Base-by-base conservation (phyloP, 1,140 invertebrate species). In the Drosophila nigromelanica region DNA sequence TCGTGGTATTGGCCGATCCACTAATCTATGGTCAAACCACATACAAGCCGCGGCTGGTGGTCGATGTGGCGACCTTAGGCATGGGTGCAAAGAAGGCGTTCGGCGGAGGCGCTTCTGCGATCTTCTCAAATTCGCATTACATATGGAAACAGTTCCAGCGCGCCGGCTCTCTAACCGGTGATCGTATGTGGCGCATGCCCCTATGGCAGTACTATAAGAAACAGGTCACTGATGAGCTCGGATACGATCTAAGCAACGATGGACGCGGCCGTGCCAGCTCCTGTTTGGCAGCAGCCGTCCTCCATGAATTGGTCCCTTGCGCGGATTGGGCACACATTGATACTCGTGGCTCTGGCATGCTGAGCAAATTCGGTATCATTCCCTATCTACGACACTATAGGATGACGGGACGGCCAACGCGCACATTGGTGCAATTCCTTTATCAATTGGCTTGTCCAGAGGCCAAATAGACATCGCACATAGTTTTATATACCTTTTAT, bases 171-270 rank as follows among this genome's bases (percentile, higher is more conserved):
- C 73, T 93, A 6, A 96, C 96, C 4, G 98, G 98, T 0, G 98
- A 98, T 91, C 93, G 98, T 47, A 93, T 98, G 4, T 98, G 98
- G 98, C 93, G 97, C 78, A 94, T 98, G 93, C 98, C 98, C 0
- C 89, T 98, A 1, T 98, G 96, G 95, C 94, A 96, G 42, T 94
- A 95, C 76, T 98, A 95, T 80, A 94, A 94, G 3, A 95, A 95
- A 48, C 93, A 95, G 85, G 92, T 98, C 35, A 95, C 93, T 92
- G 92, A 79, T 4, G 70, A 91, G 10, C 58, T 76, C 5, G 91
- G 91, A 43, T 92, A 91, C 58, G 95, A 96, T 89, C 61, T 96
- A 0, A 94, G 94, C 80, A 96, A 96, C 80, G 91, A 94, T 61
- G 94, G 93, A 7, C 89, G 92, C 4, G 92, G 92, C 5, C 62